Base-by-base conservation (phyloP, 2,113 vertebrate species). In the Phasianus colchicus region DNA sequence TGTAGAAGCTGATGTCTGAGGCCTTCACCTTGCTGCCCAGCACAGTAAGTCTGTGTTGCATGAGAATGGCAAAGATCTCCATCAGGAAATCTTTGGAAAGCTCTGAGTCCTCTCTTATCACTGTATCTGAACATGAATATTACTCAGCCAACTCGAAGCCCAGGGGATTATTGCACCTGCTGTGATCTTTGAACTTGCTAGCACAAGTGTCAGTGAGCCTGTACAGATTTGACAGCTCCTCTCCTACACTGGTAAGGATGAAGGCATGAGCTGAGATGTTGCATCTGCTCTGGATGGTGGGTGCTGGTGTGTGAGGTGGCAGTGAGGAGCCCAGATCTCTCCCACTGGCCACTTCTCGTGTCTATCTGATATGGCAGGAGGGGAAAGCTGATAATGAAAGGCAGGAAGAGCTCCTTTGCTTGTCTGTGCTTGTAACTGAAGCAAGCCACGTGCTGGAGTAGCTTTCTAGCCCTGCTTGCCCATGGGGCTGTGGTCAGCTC, bases 391-490 rank as follows among this genome's bases (percentile, higher is more conserved):
- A 57, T 18, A 27, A 69, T 24, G 70, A 82, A 36, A 14, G 0
- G n/a, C 71, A 40, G 38, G 78, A n/a, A 40, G 52, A 71, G 19
- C 15, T 25, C 21, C 10, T 32, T 36, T 16, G 45, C 47, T 87
- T 27, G 10, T 32, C 34, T 24, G 47, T 22, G 24, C 47, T 24
- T 48, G 47, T 24, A 48, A 48, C 47, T 22, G 47, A 48, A 48
- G 47, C 47, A 12, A 48, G 47, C 18, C 29, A 20, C 5, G 0
- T 1, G 34, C 52, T 20, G 3, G 57, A n/a, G n/a, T 16, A 10
- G n/a, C 9, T 2, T 13, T 10, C 54, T 5, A 0, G 6, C 32
- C 57, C 14, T 4, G 4, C 19, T 30, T 22, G 42, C 34, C 67
- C 10, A 1, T 1, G 16, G 57, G 25, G 60, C 30, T 66, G 22